Evolutionary conservation across 2,888 invertebrate genomes (phyloP).

Genomic region (Catocala sponsa): DNA sequence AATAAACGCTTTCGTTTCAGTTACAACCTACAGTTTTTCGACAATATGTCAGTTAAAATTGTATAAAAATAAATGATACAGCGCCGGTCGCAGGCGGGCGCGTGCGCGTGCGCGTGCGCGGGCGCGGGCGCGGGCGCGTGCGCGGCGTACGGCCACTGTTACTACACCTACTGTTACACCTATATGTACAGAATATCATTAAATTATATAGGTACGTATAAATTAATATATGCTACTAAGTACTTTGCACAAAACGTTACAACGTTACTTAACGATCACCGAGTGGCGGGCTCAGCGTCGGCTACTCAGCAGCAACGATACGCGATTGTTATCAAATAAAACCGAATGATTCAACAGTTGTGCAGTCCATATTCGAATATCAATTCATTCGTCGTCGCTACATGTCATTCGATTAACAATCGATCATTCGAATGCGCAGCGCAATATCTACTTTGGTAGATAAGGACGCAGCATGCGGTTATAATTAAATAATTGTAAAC

Average conservation of each 20-base stretch:
- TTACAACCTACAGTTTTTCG: constrained; percentile 79
- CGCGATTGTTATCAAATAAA: no score
- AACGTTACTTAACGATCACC: constrained; percentile 68
- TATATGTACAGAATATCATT: constrained; percentile 83
- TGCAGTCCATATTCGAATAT: no score
- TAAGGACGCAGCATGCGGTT: no score
- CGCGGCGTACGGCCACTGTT: constrained; percentile 52
- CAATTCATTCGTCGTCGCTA: no score
- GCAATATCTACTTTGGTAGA: no score
- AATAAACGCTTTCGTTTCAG: constrained; percentile 62
- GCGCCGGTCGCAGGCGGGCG: constrained; percentile 59
- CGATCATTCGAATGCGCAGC: no score
- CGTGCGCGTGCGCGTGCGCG: no score
- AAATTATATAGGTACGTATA: constrained; percentile 80
- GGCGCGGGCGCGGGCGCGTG: no score
- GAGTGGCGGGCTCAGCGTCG: constrained; percentile 67
- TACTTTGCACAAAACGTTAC: constrained; percentile 87
- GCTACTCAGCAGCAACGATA: not conserved
- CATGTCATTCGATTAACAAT: no score
- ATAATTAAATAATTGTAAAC: no score
- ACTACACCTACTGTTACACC: constrained; percentile 57
- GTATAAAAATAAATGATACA: constrained; percentile 84
- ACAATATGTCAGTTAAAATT: constrained; percentile 83
- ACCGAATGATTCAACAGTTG: no score
- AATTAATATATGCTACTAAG: constrained; percentile 88